Evolutionary conservation across 1,140 invertebrate species (phyloP), one percentile per base, ranked within the genome.

Genomic region (Andricus grossulariae): DNA sequence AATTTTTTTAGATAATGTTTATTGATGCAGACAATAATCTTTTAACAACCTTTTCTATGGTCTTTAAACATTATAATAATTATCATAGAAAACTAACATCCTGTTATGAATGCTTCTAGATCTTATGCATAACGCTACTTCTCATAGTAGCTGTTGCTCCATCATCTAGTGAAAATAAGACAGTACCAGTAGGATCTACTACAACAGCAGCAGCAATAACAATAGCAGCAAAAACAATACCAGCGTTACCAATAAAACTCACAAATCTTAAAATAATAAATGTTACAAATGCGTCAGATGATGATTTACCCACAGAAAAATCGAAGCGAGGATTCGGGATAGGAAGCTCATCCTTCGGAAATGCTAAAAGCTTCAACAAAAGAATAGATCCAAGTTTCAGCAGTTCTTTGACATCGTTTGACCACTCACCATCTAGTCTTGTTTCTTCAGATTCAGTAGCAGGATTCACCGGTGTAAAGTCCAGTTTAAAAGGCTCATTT

Each of bases 101-200:
- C 1, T 45, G 32, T 66, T 66, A 66, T 3, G 13, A 39, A 66
- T 66, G 5, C n/a, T 66, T 84, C 6, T 51, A 84, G 83, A 82
- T 76, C 21, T 60, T 77, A 6, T 52, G 70, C 8, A 19, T 83
- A 21, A 49, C 52, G 25, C 19, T 84, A 16, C 21, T 80, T 12
- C 75, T 77, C 11, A 10, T 81, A 19, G 21, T 25, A 60, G 21
- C 60, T 15, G n/a, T 39, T 45, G 60, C n/a, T 15, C 5, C 60
- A n/a, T 66, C 60, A 7, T 39, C 45, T 16, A 66, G 15, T 39
- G 13, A 39, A 16, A 66, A 66, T 15, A 39, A 66, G 32, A 45
- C 60, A 45, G 39, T 2, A 45, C 39, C 39, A 45, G 0, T 45
- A 45, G 39, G 10, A 45, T 10, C 39, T 45, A 1, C 39, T 45